Evolutionary conservation across 30 jellyfish, hydroid and myxozoan genomes (phyloP), one percentile per base, ranked within the genome.

Genomic region (Pseudorhiza aurosa): DNA sequence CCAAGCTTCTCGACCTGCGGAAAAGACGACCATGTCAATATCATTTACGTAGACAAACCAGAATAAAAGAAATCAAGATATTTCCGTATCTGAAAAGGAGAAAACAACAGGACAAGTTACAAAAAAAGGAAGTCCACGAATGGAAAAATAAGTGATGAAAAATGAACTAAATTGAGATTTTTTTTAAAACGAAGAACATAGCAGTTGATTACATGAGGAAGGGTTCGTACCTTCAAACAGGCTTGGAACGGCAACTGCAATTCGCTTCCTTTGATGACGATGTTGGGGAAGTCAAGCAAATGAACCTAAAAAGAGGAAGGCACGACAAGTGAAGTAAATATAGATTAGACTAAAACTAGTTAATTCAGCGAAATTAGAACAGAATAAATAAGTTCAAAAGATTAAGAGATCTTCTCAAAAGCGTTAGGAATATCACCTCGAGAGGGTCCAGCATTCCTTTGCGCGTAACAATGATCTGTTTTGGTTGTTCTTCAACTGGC

Each of bases 371-470:
- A n/a, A n/a, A n/a, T n/a, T n/a, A n/a, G n/a, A n/a, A n/a, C n/a
- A n/a, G n/a, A n/a, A n/a, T n/a, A n/a, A n/a, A n/a, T n/a, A n/a
- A n/a, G n/a, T n/a, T n/a, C n/a, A n/a, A n/a, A n/a, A n/a, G n/a
- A n/a, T n/a, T n/a, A n/a, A n/a, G n/a, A n/a, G n/a, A n/a, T n/a
- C n/a, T n/a, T n/a, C n/a, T n/a, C n/a, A n/a, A n/a, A n/a, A n/a
- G n/a, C n/a, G n/a, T n/a, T n/a, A n/a, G n/a, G n/a, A n/a, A n/a
- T n/a, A n/a, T 8, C 43, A 95, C 99, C 97, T 95, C 99, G 15
- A 95, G 97, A 4, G 99, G 99, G 74, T 95, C 99, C 96, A 95
- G 85, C 99, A 95, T 95, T 47, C 99, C 99, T 58, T 95, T 95
- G 30, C 99, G 75, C 0, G 99, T 95, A 65, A 95, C 99, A 68